Evolutionary conservation across 2,113 vertebrate species (phyloP), one percentile per base, ranked within the genome.

Genomic region (Ailuropoda melanoleuca): DNA sequence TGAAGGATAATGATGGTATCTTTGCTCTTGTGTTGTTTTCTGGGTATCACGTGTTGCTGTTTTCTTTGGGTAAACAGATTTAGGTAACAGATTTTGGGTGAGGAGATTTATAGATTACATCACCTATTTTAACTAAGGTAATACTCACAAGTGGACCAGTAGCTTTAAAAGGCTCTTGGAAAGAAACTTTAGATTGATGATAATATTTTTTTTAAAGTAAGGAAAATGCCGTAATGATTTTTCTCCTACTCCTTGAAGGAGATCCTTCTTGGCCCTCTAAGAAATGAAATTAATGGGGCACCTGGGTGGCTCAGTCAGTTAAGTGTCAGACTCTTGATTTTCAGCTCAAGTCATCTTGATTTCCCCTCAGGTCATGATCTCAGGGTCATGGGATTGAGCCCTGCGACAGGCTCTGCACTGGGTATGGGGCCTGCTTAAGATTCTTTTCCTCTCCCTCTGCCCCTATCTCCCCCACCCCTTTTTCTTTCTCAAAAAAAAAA

Each of bases 91-190:
- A 62, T 62, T 31, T 62, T 10, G 29, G 10, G 8, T 46, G 64
- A 82, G 34, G 14, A 89, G 17, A 87, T 23, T 93, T 68, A 62
- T 74, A 93, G 43, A 81, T 60, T 88, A 70, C 46, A 62, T 80
- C 24, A 60, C 55, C 14, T 50, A 68, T 24, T 74, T 74, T 95
- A 87, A 53, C 37, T 55, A 77, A 92, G 88, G 64, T 80, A 68
- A 70, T 39, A 53, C 12, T 87, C 17, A 78, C 7, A 72, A 58
- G 55, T 56, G 5, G 12, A 39, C 4, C 21, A 82, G 7, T 24
- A 95, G 17, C 46, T 94, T 89, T n/a, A 83, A 81, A 62, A 62
- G 29, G 21, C n/a, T 95, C 34, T 58, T 89, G 50, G 74, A 91
- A 90, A 55, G 31, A 89, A 56, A 91, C 18, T 43, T 8, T 55